Conservation (phyloP, 2,888 invertebrate genomes). For the Eulithis testata region DNA sequence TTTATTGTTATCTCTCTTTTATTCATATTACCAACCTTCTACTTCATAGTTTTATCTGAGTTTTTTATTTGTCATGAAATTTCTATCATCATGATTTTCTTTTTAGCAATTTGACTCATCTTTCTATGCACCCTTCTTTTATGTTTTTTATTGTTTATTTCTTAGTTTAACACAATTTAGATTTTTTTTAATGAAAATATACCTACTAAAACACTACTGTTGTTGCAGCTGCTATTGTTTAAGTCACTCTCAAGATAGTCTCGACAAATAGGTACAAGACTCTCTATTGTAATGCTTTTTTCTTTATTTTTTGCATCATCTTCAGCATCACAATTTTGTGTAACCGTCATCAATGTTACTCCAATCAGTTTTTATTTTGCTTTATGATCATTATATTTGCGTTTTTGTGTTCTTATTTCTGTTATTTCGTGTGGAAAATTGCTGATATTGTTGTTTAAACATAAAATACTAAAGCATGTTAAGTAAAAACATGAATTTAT, state of each 20-base stretch:
- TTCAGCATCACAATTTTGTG: slow-evolving; percentile 27
- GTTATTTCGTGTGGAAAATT: slow-evolving; percentile 30
- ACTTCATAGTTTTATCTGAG: neutral
- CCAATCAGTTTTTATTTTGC: slow-evolving; percentile 25
- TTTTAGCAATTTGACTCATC: slow-evolving; percentile 13
- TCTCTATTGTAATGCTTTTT: slow-evolving; percentile 72
- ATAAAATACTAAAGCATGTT: slow-evolving; percentile 15
- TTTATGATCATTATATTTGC: slow-evolving; percentile 24
- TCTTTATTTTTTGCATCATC: slow-evolving; percentile 56
- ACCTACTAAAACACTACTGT: slow-evolving; percentile 67
- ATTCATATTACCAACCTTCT: neutral
- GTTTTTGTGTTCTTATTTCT: slow-evolving; percentile 28
- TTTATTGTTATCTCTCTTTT: neutral
- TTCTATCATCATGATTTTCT: neutral
- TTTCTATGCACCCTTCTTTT: slow-evolving; percentile 12
- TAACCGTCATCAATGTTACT: slow-evolving; percentile 27
- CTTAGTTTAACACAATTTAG: no score
- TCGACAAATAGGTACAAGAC: slow-evolving; percentile 80
- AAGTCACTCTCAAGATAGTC: slow-evolving; percentile 81
- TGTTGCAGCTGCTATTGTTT: slow-evolving; percentile 84
- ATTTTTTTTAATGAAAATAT: slow-evolving; percentile 30
- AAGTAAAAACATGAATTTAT: neutral
- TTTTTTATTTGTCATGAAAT: neutral
- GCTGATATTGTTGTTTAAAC: slow-evolving; percentile 11
- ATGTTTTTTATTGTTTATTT: slow-evolving; percentile 2